Conservation (phyloP, 2,113 vertebrate species). For the Sceloporus tristichus region DNA sequence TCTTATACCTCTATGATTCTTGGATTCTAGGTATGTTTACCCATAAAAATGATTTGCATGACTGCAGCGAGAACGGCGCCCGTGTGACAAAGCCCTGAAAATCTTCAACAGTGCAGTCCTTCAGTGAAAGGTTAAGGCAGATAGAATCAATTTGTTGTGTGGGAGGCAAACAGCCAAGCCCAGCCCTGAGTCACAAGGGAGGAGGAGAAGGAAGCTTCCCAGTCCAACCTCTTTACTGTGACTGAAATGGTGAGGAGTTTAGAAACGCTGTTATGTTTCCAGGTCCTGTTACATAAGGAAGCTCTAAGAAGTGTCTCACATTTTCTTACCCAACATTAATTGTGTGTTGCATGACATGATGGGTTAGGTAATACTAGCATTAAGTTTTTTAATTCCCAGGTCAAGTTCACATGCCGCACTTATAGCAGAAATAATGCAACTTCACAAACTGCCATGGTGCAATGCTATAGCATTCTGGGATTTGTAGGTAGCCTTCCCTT, state of each 20-base stretch:
- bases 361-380: not conserved
- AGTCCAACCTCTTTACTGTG: not conserved
- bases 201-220: not conserved
- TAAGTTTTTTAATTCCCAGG: not conserved
- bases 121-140: not conserved
- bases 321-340: not conserved
- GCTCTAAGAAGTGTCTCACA: no score
- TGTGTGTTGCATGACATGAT: not conserved
- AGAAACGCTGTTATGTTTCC: not conserved
- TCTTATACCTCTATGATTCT: no score
- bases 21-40: no score
- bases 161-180: not conserved
- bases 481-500: no score
- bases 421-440: no score
- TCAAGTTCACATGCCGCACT: no score
- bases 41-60: no score
- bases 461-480: no score
- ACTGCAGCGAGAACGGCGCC: no score
- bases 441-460: no score
- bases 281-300: not conserved
- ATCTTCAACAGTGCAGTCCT: not conserved
- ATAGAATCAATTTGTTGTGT: not conserved
- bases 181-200: not conserved
- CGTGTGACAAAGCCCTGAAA: not conserved
- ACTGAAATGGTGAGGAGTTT: not conserved